phyloP scores from a whole-genome alignment of 2,113 vertebrate genomes.

The Pholis gunnellus region DNA sequence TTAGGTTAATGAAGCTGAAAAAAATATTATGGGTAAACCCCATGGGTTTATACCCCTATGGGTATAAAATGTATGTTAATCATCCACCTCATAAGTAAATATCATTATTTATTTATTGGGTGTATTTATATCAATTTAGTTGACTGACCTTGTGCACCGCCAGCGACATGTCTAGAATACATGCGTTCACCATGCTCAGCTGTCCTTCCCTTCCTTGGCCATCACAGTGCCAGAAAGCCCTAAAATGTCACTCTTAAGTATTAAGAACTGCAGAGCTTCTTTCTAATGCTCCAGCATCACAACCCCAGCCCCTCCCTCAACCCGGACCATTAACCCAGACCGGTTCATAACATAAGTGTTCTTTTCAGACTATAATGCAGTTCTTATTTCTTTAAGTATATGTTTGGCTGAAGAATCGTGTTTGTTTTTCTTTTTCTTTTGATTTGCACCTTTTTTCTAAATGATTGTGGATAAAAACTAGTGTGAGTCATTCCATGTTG shows the following conservation, averaged over 20 bases:
- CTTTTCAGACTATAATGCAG: background rate
- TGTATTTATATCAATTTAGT: background rate
- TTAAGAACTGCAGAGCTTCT: conserved; percentile 8
- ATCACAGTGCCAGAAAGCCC: background rate
- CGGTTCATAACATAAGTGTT: background rate
- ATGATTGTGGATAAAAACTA: background rate
- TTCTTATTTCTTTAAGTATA: background rate
- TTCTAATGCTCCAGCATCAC: background rate
- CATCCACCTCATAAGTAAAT: background rate
- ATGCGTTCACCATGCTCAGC: background rate
- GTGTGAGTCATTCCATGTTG: background rate
- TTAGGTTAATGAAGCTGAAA: background rate
- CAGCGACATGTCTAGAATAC: background rate
- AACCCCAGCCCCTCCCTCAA: background rate
- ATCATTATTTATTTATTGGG: background rate
- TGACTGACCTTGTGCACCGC: background rate
- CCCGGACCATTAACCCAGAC: background rate
- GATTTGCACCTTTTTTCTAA: background rate
- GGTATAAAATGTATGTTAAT: background rate
- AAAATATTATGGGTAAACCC: background rate
- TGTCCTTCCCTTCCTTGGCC: background rate
- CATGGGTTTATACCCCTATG: background rate
- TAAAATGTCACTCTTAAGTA: conserved; percentile 25
- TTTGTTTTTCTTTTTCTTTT: background rate
- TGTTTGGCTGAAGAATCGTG: background rate